Base-by-base conservation (phyloP, 2,888 invertebrate species). In the Nephrotoma flavescens region DNA sequence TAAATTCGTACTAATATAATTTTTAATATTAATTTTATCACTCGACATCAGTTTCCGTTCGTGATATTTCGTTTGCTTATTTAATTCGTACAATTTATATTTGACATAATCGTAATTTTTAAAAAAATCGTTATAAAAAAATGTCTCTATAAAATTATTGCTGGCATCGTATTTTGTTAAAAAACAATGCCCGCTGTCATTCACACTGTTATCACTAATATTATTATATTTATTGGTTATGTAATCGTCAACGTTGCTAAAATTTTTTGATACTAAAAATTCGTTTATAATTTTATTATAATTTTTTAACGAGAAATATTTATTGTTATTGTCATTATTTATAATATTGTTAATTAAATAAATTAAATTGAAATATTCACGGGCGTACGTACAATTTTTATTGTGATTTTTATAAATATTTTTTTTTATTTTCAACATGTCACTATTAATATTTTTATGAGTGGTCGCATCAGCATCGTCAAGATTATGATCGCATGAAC, bases 191-290 rank as follows among this genome's bases (percentile, higher is more conserved):
- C 31, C 31, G 0, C 42, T 2, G 42, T 85, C 9, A 42, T 83
- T 86, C 44, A 41, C 71, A 45, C 71, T 41, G 5, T 9, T 86
- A 88, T 87, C 89, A 19, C 91, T 89, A 86, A 91, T 90, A 84
- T 89, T 89, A 11, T 90, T 90, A 88, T 91, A 91, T 86, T 91
- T 91, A 31, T 90, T 89, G 3, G 90, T 89, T 2, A 91, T 90
- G 89, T 91, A 91, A 3, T 90, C 88, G 5, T 88, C 88, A 1
- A 91, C 89, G 3, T 87, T 89, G 6, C 87, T 86, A 88, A 88
- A 91, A 2, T 91, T 91, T 87, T 90, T 91, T 0, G 88, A 88
- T 6, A 87, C 31, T 0, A 91, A 90, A 88, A 90, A 91, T 9
- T 90, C 89, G 42, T 89, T 88, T 0, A 91, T 88, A 1, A 91